phyloP scores from a whole-genome alignment of 2,113 vertebrate species.

The Neomonachus schauinslandi region DNA sequence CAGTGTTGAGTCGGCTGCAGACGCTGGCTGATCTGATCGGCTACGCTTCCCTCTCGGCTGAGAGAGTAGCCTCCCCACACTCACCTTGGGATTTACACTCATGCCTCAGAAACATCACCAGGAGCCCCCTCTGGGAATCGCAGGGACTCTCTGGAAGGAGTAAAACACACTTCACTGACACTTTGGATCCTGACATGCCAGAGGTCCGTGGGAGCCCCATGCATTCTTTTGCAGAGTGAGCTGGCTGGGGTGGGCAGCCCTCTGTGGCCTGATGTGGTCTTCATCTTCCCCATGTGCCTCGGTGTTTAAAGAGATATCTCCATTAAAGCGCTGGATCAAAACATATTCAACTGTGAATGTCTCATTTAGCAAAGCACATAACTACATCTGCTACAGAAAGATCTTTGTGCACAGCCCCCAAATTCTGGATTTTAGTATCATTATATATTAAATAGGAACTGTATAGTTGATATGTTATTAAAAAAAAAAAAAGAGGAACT shows the following conservation, averaged over 20 bases:
- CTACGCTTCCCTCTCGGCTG: not conserved
- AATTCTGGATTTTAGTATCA: not conserved
- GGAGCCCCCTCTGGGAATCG: not conserved
- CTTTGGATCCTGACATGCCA: no score
- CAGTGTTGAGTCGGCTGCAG: not conserved
- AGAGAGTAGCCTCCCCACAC: not conserved
- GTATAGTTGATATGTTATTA: not conserved
- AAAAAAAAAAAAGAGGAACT: not conserved
- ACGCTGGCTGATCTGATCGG: accelerated
- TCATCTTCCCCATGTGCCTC: not conserved
- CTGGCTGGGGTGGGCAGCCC: not conserved
- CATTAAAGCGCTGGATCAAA: not conserved
- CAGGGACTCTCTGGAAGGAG: not conserved
- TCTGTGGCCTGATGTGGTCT: not conserved
- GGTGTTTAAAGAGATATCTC: not conserved
- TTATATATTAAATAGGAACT: not conserved
- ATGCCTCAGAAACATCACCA: not conserved
- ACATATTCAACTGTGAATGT: not conserved
- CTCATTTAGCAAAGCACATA: not conserved
- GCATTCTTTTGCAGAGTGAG: not conserved
- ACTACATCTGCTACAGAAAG: not conserved
- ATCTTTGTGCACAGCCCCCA: not conserved
- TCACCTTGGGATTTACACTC: not conserved
- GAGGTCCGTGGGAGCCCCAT: not conserved
- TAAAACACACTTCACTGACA: not conserved